Percentiles rank a stretch among this genome's conserved stretches.
These are phyloP conservation scores for Drosophila prosaltans DNA, from an alignment of 1,140 invertebrate genomes.

Conservation along the genomic window DNA sequence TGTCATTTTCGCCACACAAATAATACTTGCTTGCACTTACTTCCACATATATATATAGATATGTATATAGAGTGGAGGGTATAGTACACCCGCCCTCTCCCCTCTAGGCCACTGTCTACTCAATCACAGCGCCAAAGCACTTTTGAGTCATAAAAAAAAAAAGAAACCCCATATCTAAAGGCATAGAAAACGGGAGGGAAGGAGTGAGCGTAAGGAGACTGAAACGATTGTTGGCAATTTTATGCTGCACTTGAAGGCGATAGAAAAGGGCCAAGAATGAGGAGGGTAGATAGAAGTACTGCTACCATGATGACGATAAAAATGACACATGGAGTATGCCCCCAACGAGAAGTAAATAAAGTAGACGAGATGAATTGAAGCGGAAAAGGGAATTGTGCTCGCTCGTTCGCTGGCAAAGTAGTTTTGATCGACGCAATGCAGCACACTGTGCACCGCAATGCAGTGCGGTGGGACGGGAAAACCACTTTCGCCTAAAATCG, in stretches of 20 bases:
- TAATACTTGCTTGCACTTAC: slow-evolving; percentile 10
- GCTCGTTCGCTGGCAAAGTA: background rate
- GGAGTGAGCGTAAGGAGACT: background rate
- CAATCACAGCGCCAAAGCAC: slow-evolving; percentile 49
- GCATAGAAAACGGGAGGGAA: background rate
- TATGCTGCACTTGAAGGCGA: slow-evolving; percentile 35
- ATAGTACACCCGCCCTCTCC: background rate
- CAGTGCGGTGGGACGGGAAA: background rate
- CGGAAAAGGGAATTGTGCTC: slow-evolving; percentile 1
- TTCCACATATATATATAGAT: background rate
- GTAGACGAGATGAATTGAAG: slow-evolving; percentile 14
- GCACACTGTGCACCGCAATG: too few species aligned
- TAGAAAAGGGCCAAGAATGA: background rate
- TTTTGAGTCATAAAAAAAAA: slow-evolving; percentile 56
- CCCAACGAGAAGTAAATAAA: slow-evolving; percentile 15
- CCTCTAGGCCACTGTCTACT: slow-evolving; percentile 38
- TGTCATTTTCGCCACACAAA: slow-evolving; percentile 9
- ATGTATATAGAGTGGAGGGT: background rate
- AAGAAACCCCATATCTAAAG: background rate
- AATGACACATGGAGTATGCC: slow-evolving; percentile 47
- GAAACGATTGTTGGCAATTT: slow-evolving; percentile 49
- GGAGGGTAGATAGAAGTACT: background rate
- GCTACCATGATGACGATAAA: slow-evolving; percentile 34
- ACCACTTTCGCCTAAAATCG: slow-evolving; percentile 19
- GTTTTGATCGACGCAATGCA: background rate